These are phyloP conservation scores for Chrysotoxum bicinctum DNA, from an alignment of 2,888 invertebrate genomes.

Conservation along the genomic window DNA sequence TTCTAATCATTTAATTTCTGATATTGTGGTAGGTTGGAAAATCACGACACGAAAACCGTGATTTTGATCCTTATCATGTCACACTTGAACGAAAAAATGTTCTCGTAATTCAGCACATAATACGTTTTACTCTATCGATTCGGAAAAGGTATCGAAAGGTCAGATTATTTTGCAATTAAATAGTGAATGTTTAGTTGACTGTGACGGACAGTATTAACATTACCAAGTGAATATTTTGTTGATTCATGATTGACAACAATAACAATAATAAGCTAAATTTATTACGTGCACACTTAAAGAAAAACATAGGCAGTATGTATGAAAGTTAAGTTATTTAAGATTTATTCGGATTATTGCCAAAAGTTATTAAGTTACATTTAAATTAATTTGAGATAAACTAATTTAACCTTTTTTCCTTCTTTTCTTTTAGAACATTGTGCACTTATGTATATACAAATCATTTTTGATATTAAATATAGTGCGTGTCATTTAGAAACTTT, in stretches of 20 bases:
- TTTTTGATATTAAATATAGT: too few relatives aligned
- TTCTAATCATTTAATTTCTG: background rate
- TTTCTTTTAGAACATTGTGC: too few relatives aligned
- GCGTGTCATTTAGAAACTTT: too few relatives aligned
- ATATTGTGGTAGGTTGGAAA: background rate
- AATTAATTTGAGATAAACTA: too few relatives aligned
- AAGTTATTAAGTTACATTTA: too few relatives aligned
- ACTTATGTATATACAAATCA: too few relatives aligned
- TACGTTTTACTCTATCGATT: background rate
- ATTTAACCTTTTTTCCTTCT: too few relatives aligned
- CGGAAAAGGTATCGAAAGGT: background rate
- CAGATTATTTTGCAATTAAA: background rate
- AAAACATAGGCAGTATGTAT: background rate
- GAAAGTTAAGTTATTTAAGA: too few relatives aligned
- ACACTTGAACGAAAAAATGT: background rate
- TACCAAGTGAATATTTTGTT: background rate
- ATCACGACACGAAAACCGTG: slow-evolving; percentile 4
- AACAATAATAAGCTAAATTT: background rate
- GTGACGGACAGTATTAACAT: background rate
- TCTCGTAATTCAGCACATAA: too few relatives aligned
- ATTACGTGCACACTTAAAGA: background rate
- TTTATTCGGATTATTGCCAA: too few relatives aligned
- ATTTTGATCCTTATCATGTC: background rate
- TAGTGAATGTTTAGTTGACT: background rate
- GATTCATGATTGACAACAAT: background rate